phyloP scores from a whole-genome alignment of 2,797 vertebrate genomes.

The Acanthopagrus latus region DNA sequence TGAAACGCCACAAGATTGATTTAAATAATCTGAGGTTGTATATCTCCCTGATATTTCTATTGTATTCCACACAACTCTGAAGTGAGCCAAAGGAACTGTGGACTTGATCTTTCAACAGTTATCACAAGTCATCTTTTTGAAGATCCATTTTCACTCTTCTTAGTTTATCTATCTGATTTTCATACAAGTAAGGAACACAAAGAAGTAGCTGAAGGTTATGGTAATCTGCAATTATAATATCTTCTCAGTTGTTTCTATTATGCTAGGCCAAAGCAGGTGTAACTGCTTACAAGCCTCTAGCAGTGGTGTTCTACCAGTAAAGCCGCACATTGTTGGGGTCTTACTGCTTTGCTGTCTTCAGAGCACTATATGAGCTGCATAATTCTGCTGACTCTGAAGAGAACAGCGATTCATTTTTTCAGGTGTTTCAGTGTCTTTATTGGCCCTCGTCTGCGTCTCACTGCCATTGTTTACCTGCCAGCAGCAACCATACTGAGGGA shows the following conservation, averaged over 20 bases:
- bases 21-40: conserved; percentile 11
- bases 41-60: neutral
- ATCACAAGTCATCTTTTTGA: neutral
- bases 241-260: neutral
- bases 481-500: neutral
- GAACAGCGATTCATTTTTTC: neutral
- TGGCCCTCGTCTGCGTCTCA: neutral
- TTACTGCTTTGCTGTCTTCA: neutral
- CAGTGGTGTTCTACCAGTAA: neutral
- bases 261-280: neutral
- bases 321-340: neutral
- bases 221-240: neutral
- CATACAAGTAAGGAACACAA: neutral
- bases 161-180: neutral
- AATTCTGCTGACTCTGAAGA: neutral
- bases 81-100: neutral
- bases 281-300: neutral
- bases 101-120: neutral
- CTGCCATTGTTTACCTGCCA: conserved; percentile 11
- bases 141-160: neutral
- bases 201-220: neutral
- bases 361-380: neutral
- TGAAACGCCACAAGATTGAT: conserved; percentile 26
- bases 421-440: neutral
- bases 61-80: neutral